phyloP scores from a whole-genome alignment of 2,888 invertebrate genomes.

The Emmelina monodactyla region DNA sequence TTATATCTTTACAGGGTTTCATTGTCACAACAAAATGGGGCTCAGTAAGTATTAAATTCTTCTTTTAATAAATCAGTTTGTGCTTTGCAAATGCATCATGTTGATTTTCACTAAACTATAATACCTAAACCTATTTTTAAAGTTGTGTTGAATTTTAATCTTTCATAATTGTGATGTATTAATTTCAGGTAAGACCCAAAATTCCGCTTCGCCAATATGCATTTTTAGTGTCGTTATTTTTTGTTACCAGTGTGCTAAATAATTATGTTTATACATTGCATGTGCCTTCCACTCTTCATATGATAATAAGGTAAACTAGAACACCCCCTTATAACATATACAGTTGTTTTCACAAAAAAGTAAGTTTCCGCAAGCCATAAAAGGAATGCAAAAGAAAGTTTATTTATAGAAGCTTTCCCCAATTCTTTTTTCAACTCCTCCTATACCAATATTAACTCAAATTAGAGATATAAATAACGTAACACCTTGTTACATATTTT shows the following conservation, averaged over 20 bases:
- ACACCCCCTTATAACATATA: too few species aligned
- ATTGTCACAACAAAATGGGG: conserved; percentile 36
- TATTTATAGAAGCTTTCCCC: too few species aligned
- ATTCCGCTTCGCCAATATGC: conserved; percentile 48
- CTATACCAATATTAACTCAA: too few species aligned
- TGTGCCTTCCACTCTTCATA: conserved; percentile 57
- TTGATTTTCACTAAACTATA: neutral
- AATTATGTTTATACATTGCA: conserved; percentile 58
- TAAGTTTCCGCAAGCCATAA: too few species aligned
- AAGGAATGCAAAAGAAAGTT: too few species aligned
- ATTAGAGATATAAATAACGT: too few species aligned
- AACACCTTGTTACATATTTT: too few species aligned
- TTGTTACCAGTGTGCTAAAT: conserved; percentile 52
- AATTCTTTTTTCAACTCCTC: too few species aligned
- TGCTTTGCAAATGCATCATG: neutral
- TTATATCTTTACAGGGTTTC: conserved; percentile 43
- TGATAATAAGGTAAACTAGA: conserved; percentile 63
- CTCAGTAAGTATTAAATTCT: conserved; percentile 34
- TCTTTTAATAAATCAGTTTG: neutral
- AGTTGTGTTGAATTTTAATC: too few species aligned
- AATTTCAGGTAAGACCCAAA: conserved; percentile 47
- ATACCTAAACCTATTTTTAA: too few species aligned
- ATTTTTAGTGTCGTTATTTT: conserved; percentile 45
- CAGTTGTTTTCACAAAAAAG: too few species aligned
- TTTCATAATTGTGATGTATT: neutral